Percentiles rank a stretch among this genome's conserved stretches.
Evolutionary conservation across 2,888 invertebrate species (phyloP).

Genomic region (Euzophera pinguis): DNA sequence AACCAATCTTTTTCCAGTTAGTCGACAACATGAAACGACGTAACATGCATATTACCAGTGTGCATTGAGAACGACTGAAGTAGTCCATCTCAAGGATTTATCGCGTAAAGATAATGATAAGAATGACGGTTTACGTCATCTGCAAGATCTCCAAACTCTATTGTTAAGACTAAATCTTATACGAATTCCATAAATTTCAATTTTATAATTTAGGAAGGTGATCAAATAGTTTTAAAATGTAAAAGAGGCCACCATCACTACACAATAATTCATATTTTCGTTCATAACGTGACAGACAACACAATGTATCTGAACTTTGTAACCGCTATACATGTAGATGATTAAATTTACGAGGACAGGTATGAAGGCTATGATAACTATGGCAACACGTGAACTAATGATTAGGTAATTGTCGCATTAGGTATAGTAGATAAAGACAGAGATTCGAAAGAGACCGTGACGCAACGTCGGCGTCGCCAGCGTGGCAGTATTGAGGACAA

Average conservation of each 20-base stretch:
- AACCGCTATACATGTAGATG: neutral
- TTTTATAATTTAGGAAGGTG: neutral
- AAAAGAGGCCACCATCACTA: neutral
- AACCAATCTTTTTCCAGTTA: neutral
- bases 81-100: neutral
- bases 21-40: neutral
- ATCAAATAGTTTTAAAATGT: neutral
- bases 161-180: too few relatives aligned
- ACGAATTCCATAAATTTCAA: too few relatives aligned
- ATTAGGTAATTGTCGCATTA: conserved; percentile 1
- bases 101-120: neutral
- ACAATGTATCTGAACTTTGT: conserved; percentile 9
- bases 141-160: too few relatives aligned
- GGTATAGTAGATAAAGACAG: conserved; percentile 7
- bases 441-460: conserved; percentile 8
- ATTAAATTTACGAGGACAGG: conserved; percentile 2
- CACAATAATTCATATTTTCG: neutral
- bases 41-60: neutral
- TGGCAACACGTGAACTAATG: neutral
- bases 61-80: neutral
- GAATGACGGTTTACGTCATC: too few relatives aligned
- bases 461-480: conserved; percentile 8
- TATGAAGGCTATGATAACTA: conserved; percentile 1
- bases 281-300: neutral
- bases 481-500: conserved; percentile 9